phyloP scores from a whole-genome alignment of 2,113 vertebrate species.

The Myrmecophaga tridactyla region DNA sequence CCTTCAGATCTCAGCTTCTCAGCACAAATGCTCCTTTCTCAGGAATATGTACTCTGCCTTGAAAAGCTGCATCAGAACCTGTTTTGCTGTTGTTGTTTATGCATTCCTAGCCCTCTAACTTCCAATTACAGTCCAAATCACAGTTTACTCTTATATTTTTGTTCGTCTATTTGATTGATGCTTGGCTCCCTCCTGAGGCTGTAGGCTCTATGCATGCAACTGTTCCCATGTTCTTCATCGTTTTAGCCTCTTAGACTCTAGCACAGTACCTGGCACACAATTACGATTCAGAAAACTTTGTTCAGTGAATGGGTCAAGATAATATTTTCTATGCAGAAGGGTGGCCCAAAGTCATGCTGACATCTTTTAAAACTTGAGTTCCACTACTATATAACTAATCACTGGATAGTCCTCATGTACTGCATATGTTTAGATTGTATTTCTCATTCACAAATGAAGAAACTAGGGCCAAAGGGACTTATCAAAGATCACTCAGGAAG shows the following conservation, averaged over 20 bases:
- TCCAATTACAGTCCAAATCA: background rate
- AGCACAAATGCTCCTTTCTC: background rate
- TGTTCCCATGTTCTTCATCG: background rate
- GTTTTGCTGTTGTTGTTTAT: background rate
- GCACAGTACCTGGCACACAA: accelerated
- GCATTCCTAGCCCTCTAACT: background rate
- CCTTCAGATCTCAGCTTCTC: background rate
- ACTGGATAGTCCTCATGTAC: background rate
- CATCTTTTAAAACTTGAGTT: background rate
- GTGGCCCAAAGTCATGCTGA: background rate
- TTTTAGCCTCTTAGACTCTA: background rate
- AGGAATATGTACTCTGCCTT: background rate
- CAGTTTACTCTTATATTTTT: background rate
- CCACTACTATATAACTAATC: background rate
- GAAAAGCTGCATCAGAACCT: background rate
- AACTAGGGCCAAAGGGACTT: background rate
- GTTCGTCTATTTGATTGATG: background rate
- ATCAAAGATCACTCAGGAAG: background rate
- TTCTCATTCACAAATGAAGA: background rate
- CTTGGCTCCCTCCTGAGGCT: background rate
- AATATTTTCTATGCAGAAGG: background rate
- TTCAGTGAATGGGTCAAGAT: background rate
- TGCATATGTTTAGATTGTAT: background rate
- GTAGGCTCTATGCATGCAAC: accelerated
- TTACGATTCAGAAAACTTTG: background rate